These are phyloP conservation scores for Chloebia gouldiae DNA, from an alignment of 2,113 vertebrate species.

Conservation along the genomic window DNA sequence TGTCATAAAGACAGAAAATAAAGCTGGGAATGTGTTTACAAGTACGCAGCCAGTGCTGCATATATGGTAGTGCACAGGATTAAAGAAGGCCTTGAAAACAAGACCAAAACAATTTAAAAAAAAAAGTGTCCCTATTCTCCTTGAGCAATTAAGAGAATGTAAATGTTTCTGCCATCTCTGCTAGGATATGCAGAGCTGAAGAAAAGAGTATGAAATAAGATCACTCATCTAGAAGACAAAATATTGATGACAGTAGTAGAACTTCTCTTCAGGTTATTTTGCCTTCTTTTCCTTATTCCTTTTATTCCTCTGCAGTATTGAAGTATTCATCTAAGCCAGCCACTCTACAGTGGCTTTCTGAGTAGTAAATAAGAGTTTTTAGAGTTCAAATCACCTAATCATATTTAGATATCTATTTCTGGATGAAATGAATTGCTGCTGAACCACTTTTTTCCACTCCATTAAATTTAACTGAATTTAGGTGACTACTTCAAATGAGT, in stretches of 20 bases:
- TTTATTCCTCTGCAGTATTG: not conserved
- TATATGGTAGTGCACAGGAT: not conserved
- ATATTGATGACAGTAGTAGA: not conserved
- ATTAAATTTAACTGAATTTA: slow-evolving; percentile 6
- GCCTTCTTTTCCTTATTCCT: too few relatives aligned
- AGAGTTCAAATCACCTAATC: not conserved
- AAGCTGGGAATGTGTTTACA: not conserved
- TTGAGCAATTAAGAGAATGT: not conserved
- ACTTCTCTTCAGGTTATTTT: not conserved
- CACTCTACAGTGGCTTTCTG: not conserved
- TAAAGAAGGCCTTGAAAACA: not conserved
- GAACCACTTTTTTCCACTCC: accelerated
- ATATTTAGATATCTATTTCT: slow-evolving; percentile 6
- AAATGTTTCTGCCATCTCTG: not conserved
- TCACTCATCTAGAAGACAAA: not conserved
- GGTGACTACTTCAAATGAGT: not conserved
- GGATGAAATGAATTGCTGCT: not conserved
- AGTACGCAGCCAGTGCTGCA: not conserved
- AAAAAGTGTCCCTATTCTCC: not conserved
- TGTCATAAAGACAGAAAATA: not conserved
- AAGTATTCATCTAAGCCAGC: not conserved
- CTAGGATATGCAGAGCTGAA: not conserved
- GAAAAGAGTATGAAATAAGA: not conserved
- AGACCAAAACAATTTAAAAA: not conserved
- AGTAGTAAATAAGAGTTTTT: not conserved